These are phyloP conservation scores for Bellardia pandia DNA, from an alignment of 2,888 invertebrate species.

Conservation along the genomic window DNA sequence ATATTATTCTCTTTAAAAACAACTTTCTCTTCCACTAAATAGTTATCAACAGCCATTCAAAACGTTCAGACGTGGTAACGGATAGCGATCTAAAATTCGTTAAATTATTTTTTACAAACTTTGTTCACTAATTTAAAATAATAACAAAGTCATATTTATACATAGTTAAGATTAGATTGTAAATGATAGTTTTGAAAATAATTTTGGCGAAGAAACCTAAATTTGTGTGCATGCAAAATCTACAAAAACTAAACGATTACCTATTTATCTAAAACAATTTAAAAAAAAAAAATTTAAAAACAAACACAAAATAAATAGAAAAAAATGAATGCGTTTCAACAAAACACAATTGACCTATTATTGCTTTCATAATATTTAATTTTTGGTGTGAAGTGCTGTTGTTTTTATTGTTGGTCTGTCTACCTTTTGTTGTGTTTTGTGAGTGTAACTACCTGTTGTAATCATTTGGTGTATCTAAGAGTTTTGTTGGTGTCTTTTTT, in stretches of 20 bases:
- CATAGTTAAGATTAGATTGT: background rate
- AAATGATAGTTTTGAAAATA: background rate
- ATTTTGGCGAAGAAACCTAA: no score
- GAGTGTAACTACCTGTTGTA: constrained; percentile 52
- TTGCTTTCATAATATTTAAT: constrained; percentile 4
- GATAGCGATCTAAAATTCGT: background rate
- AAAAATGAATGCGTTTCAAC: constrained; percentile 34
- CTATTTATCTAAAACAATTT: background rate
- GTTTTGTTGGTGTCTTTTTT: background rate
- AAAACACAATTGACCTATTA: background rate
- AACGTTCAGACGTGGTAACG: constrained; percentile 34
- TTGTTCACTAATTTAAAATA: background rate
- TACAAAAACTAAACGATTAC: background rate
- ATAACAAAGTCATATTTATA: background rate
- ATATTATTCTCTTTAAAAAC: constrained; percentile 48
- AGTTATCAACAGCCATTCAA: constrained; percentile 48
- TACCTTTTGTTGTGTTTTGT: constrained; percentile 2
- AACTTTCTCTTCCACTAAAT: constrained; percentile 59
- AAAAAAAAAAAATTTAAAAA: background rate
- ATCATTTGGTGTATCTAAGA: constrained; percentile 15
- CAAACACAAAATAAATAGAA: background rate
- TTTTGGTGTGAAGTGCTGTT: constrained; percentile 4
- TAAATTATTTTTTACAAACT: background rate
- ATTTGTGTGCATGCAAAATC: background rate
- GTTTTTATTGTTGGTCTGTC: background rate